phyloP scores from a whole-genome alignment of 2,797 vertebrate species.

The Danio tinwini region DNA sequence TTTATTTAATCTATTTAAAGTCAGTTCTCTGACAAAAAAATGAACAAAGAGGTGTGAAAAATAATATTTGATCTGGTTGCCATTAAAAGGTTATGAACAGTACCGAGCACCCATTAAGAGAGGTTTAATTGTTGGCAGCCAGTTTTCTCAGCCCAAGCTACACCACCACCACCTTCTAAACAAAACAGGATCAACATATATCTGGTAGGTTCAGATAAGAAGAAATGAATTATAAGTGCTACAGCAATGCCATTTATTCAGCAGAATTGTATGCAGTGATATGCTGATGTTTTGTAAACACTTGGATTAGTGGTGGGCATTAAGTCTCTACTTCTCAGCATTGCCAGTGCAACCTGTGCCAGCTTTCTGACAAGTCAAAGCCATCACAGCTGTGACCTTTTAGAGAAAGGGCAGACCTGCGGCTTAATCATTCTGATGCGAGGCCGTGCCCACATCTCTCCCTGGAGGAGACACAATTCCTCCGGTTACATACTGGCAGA shows the following conservation, averaged over 20 bases:
- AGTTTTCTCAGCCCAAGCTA: constrained; percentile 4
- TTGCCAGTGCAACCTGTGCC: constrained; percentile 13
- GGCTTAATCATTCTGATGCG: constrained; percentile 39
- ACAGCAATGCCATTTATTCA: constrained; percentile 12
- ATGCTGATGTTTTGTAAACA: constrained; percentile 28
- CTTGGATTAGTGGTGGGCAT: constrained; percentile 7
- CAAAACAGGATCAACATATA: constrained; percentile 20
- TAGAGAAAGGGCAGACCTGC: constrained; percentile 33
- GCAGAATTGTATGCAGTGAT: constrained; percentile 9
- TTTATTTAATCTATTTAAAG: constrained; percentile 28
- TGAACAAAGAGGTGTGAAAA: constrained; percentile 4
- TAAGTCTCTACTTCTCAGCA: not conserved
- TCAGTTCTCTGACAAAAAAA: not conserved
- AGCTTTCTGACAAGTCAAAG: constrained; percentile 27
- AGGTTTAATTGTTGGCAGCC: not conserved
- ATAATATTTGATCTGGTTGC: constrained; percentile 8
- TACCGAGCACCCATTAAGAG: not conserved
- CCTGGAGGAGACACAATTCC: constrained; percentile 19
- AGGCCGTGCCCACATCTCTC: constrained; percentile 20
- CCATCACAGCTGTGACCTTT: constrained; percentile 29
- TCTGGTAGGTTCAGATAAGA: constrained; percentile 26
- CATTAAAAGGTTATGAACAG: constrained; percentile 28
- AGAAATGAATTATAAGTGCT: constrained; percentile 21
- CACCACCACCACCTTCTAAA: constrained; percentile 6
- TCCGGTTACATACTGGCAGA: constrained; percentile 40